Evolutionary conservation across 2,797 vertebrate species (phyloP).

Genomic region (Epinephelus awoara): DNA sequence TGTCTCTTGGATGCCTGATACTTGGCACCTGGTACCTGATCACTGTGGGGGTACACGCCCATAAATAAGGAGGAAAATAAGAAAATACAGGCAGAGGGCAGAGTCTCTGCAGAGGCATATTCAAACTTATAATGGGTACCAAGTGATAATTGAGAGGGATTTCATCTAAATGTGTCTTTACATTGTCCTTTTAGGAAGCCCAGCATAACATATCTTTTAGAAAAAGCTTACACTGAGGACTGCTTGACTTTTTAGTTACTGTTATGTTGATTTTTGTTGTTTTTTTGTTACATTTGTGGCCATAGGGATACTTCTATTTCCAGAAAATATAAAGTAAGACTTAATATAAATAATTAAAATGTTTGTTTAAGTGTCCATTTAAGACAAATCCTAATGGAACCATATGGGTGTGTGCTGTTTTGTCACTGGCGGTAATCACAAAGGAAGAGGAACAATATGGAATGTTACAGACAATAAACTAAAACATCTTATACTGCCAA

Average conservation of each 20-base stretch:
- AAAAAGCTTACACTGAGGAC: neutral
- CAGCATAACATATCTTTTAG: neutral
- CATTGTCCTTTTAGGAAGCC: no score
- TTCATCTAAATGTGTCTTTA: no score
- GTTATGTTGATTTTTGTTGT: neutral
- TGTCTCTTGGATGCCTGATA: no score
- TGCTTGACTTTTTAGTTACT: neutral
- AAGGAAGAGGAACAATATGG: neutral
- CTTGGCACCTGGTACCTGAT: no score
- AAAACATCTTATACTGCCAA: neutral
- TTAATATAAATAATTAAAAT: neutral
- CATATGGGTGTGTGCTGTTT: neutral
- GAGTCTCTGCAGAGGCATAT: no score
- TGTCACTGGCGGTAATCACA: neutral
- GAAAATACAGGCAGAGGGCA: no score
- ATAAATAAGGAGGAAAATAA: no score
- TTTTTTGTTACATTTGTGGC: neutral
- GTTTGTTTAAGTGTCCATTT: neutral
- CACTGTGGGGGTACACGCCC: no score
- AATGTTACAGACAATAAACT: neutral
- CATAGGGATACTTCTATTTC: neutral
- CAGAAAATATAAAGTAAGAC: neutral
- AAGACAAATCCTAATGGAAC: neutral
- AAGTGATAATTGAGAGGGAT: no score
- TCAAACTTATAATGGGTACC: no score